A percentile compares a stretch with the other conserved stretches of the same genome.
phyloP scores from a whole-genome alignment of 2,888 invertebrate species.

The Apotomis turbidana region DNA sequence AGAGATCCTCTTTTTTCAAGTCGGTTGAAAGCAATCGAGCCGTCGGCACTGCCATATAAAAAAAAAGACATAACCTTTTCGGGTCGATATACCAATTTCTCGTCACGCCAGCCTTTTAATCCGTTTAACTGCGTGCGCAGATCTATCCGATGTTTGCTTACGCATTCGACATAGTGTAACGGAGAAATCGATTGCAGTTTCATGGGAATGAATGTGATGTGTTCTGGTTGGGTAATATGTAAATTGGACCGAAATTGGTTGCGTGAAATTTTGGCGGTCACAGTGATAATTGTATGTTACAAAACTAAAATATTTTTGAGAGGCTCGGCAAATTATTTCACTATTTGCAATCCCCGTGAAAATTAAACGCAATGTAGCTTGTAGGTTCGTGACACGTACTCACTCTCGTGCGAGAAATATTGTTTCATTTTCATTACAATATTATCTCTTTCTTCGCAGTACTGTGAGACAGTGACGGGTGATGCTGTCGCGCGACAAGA shows the following conservation, averaged over 20 bases:
- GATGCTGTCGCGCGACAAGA: too few relatives aligned
- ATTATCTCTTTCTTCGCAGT: too few relatives aligned
- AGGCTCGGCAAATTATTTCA: too few relatives aligned
- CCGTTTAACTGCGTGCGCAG: constrained; percentile 19
- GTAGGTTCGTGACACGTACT: too few relatives aligned
- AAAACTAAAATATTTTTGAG: too few relatives aligned
- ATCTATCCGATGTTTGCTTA: constrained; percentile 72
- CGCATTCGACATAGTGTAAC: constrained; percentile 74
- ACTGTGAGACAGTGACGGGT: too few relatives aligned
- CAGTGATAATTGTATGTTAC: background rate
- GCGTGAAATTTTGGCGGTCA: background rate
- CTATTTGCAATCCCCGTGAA: too few relatives aligned
- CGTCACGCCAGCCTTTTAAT: constrained; percentile 30
- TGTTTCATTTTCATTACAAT: too few relatives aligned
- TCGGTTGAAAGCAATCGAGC: too few relatives aligned
- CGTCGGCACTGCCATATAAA: background rate
- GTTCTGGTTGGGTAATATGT: background rate
- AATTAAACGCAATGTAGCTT: too few relatives aligned
- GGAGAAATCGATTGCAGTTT: constrained; percentile 70
- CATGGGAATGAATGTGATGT: constrained; percentile 18
- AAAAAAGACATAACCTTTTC: background rate
- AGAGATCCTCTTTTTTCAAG: too few relatives aligned
- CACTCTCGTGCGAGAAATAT: too few relatives aligned
- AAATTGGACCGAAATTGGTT: background rate
- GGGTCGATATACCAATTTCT: constrained; percentile 5